Percentiles rank a stretch among this genome's conserved stretches.
These are phyloP conservation scores for Calcarius lapponicus DNA, from an alignment of 2,797 vertebrate genomes.

Conservation along the genomic window DNA sequence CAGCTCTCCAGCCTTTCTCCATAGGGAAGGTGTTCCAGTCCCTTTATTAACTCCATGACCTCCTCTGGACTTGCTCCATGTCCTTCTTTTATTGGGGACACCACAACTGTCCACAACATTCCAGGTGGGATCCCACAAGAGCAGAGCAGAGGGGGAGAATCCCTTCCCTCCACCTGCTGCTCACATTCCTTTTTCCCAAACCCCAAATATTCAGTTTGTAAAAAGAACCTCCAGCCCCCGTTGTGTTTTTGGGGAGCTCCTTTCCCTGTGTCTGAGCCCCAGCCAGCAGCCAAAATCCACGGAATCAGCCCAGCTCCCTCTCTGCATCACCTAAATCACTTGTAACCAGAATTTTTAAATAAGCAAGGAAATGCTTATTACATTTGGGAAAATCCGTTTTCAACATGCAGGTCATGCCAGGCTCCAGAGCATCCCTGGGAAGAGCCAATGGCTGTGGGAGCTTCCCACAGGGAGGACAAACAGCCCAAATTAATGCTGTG, in stretches of 20 bases:
- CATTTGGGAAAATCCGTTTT: neutral
- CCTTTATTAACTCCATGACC: accelerated
- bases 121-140: neutral
- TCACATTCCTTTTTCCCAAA: neutral
- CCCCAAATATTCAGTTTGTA: neutral
- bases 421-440: neutral
- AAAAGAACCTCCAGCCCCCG: neutral
- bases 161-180: neutral
- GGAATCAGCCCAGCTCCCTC: neutral
- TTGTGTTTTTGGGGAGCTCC: neutral
- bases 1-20: neutral
- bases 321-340: neutral
- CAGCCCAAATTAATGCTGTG: neutral
- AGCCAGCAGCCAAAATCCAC: neutral
- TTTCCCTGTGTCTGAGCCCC: neutral
- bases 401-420: neutral
- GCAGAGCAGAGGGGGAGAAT: neutral
- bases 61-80: neutral
- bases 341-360: neutral
- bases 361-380: neutral
- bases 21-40: accelerated
- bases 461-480: neutral
- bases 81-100: neutral
- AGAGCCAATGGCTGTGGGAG: neutral
- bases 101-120: neutral